Conservation (phyloP, 2,113 vertebrate genomes). For the Canis aureus region DNA sequence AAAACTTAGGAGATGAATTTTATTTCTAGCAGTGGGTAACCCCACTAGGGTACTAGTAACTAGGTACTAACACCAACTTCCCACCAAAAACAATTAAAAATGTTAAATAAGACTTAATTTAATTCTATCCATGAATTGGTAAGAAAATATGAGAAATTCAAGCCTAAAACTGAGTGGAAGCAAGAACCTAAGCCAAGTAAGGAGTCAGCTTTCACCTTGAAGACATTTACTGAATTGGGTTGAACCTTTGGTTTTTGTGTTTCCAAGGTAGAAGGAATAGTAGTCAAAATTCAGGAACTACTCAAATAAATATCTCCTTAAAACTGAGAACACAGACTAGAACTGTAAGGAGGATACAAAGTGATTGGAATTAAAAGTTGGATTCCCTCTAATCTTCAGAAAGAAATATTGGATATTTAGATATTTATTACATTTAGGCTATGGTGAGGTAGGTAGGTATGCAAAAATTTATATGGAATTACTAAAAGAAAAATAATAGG, state of each 20-base stretch:
- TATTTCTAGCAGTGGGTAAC: neutral
- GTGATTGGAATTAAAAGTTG: neutral
- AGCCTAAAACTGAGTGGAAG: neutral
- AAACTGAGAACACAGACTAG: neutral
- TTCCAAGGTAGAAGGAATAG: neutral
- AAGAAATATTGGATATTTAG: neutral
- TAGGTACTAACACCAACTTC: neutral
- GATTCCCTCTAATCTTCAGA: neutral
- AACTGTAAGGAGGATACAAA: neutral
- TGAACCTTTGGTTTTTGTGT: constrained; percentile 14
- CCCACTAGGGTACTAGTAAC: too few relatives aligned
- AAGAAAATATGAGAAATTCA: neutral
- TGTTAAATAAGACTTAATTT: neutral
- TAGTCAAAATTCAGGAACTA: constrained; percentile 1
- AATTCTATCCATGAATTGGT: neutral
- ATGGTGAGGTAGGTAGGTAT: neutral
- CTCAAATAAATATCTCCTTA: constrained; percentile 35
- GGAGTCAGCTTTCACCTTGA: neutral
- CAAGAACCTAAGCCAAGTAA: constrained; percentile 22
- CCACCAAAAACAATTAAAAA: neutral
- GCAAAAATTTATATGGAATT: neutral
- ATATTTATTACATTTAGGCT: neutral
- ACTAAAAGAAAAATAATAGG: neutral
- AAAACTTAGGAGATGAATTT: neutral
- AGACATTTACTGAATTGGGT: neutral